Base-by-base conservation (phyloP, 1,140 invertebrate species). In the Cydia pomonella region DNA sequence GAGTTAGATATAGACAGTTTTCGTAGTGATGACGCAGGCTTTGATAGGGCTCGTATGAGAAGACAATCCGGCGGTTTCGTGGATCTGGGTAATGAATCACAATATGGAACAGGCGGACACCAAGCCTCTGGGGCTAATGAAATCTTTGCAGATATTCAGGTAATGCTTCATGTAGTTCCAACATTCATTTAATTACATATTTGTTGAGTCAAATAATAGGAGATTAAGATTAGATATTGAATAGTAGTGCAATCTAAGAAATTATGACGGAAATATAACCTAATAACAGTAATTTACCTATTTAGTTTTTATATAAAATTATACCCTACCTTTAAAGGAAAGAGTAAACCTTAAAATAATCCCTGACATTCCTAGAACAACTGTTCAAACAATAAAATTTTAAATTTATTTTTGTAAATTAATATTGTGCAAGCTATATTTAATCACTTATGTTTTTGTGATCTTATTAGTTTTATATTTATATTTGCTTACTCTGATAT, bases 61-160 rank as follows among this genome's bases (percentile, higher is more conserved):
- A 87, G 91, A 83, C 89, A 91, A 82, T 95, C 94, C 10, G 95
- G 95, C 76, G 95, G 95, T 25, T 96, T 96, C 82, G 95, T 96
- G 25, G 95, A 96, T 85, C 92, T 95, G 53, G 95, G 95, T n/a
- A 95, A 95, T 92, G 95, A 95, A 86, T 95, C 96, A 93, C 95
- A 95, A 81, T 95, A 96, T 90, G 95, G 95, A 73, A 94, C 95
- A 62, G 96, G 96, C 84, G 96, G 97, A 41, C 96, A 97, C 88
- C 96, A 97, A 91, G 95, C 95, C n/a, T 96, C 96, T 59, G 96
- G 96, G 75, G 95, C 96, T 25, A 98, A 98, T 93, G 97, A 98
- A 92, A 94, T 98, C 47, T 98, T 97, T 92, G 96, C 97, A 23
- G 96, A 97, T 88, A 97, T 98, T 93, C 96, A 97, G 94, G 97